Base-by-base conservation (phyloP, 1,140 invertebrate species). In the Bombus superbus region DNA sequence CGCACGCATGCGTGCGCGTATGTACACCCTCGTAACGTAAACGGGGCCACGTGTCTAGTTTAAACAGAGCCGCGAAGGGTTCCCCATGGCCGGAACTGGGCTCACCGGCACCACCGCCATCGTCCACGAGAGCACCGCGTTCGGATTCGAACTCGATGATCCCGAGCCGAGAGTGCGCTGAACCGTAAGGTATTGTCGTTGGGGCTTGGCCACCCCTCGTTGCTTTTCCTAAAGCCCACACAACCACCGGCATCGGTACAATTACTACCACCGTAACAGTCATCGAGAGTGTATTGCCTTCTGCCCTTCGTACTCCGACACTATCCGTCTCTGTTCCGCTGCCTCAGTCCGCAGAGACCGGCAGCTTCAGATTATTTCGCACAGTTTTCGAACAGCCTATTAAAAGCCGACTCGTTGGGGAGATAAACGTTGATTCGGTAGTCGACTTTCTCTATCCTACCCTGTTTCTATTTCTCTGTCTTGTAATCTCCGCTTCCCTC, bases 31-130 rank as follows among this genome's bases (percentile, higher is more conserved):
- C 88, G 88, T 86, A 89, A 92, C 92, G 92, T 94, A 94, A 94
- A 94, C 93, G 93, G 80, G 75, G 93, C 92, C 94, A 94, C 94
- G 94, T 94, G 94, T 90, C 94, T 92, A 93, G 92, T 94, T 94
- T 94, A 94, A 94, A 94, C 93, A 90, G 89, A 85, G 89, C 81
- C 80, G 53, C 80, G 85, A 69, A 86, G 72, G 85, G 85, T 76
- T 62, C 72, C 72, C 62, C 66, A 72, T 75, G 80, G 69, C 76
- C 81, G 78, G 71, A 62, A 75, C 71, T 47, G 22, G 77, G 32
- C 72, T 66, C 77, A 35, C 73, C 71, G 62, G 84, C 81, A 68
- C 84, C 72, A 87, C 86, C 81, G 82, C 86, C 86, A 87, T 83
- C 82, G 77, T 91, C 91, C 89, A 62, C 75, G 28, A 89, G 35